A percentile compares a stretch with the other conserved stretches of the same genome.
These are phyloP conservation scores for Seriola aureovittata DNA, from an alignment of 2,113 vertebrate species.

Conservation along the genomic window DNA sequence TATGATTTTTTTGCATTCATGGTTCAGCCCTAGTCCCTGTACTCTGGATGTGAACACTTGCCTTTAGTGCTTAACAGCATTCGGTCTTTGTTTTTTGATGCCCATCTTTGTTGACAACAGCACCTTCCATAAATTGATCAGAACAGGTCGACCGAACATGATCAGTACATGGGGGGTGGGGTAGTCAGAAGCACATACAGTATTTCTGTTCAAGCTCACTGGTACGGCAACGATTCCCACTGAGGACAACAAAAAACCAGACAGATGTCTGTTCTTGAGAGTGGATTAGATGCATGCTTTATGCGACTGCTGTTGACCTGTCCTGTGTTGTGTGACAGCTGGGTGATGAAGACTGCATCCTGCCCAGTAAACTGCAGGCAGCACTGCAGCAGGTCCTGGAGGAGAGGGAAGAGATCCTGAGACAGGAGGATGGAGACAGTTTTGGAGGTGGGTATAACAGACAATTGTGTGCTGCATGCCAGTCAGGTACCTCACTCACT, in stretches of 20 bases:
- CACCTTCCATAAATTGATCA: neutral
- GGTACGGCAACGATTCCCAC: neutral
- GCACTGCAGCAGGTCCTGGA: slow-evolving; percentile 94
- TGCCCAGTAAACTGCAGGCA: slow-evolving; percentile 96
- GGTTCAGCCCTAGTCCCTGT: too few species aligned
- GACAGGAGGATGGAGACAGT: slow-evolving; percentile 76
- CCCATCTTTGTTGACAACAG: neutral
- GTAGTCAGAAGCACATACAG: neutral
- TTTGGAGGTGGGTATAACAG: slow-evolving; percentile 83
- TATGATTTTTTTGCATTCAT: too few species aligned
- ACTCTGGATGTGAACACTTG: too few species aligned
- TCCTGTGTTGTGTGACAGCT: slow-evolving; percentile 80
- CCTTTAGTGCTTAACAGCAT: too few species aligned
- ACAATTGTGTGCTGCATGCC: neutral
- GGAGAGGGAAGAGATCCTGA: slow-evolving; percentile 90
- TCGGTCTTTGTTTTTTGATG: too few species aligned
- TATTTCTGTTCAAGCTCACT: neutral
- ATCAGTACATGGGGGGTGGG: too few species aligned
- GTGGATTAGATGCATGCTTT: neutral
- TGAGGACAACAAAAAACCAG: neutral
- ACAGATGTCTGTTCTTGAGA: neutral
- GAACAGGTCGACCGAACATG: neutral
- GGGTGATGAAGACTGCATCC: slow-evolving; percentile 95
- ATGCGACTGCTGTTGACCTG: slow-evolving; percentile 18
- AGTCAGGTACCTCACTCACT: neutral